A percentile compares a stretch with the other conserved stretches of the same genome.
phyloP scores from a whole-genome alignment of 1,140 invertebrate genomes.

The Bombus superbus region DNA sequence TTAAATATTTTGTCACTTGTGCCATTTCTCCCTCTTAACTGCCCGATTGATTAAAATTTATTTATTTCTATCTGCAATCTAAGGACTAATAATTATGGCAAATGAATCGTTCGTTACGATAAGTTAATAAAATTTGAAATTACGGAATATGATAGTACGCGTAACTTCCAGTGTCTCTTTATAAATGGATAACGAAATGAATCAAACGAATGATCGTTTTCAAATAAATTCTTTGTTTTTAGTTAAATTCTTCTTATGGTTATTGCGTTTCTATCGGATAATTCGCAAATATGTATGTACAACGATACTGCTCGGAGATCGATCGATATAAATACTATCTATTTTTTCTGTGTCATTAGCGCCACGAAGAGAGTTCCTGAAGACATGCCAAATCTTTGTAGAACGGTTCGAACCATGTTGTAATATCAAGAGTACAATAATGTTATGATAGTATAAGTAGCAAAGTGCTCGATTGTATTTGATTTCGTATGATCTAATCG shows the following conservation, averaged over 20 bases:
- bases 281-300: not conserved
- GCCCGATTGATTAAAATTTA: too few relatives aligned
- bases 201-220: not conserved
- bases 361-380: not conserved
- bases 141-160: not conserved
- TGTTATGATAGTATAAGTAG: not conserved
- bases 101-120: not conserved
- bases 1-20: too few relatives aligned
- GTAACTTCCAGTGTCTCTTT: too few relatives aligned
- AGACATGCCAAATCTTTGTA: not conserved
- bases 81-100: not conserved
- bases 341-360: slow-evolving; percentile 9
- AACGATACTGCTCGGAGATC: not conserved
- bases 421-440: not conserved
- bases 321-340: not conserved
- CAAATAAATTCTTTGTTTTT: too few relatives aligned
- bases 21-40: too few relatives aligned
- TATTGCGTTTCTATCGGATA: not conserved
- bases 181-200: not conserved
- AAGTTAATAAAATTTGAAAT: not conserved
- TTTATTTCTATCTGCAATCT: too few relatives aligned
- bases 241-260: not conserved
- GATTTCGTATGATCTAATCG: not conserved
- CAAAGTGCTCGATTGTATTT: not conserved
- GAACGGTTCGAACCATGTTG: not conserved